Conservation (phyloP, 2,888 invertebrate genomes). For the Drosophila atroscutellata region DNA sequence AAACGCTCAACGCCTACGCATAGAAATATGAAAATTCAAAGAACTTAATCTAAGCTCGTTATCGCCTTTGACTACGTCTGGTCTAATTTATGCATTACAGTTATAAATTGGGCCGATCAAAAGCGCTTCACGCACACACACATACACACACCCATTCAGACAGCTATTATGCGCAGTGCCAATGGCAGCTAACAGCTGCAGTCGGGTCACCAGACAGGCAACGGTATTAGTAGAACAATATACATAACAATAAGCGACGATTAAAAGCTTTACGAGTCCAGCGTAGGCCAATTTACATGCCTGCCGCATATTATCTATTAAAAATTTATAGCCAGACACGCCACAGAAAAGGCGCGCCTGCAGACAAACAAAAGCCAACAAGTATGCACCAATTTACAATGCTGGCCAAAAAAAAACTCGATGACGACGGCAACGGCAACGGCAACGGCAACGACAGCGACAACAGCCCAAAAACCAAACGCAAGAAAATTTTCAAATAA, state of each 20-base stretch:
- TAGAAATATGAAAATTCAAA: slow-evolving; percentile 41
- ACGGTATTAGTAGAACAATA: slow-evolving; percentile 74
- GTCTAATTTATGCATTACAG: slow-evolving; percentile 78
- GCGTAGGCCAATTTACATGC: slow-evolving; percentile 75
- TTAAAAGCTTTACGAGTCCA: slow-evolving; percentile 74
- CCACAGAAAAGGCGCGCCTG: slow-evolving; percentile 58
- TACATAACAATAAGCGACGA: slow-evolving; percentile 81
- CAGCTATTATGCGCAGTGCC: slow-evolving; percentile 51
- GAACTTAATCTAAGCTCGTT: slow-evolving; percentile 47
- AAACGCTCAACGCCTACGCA: not conserved
- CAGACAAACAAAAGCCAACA: slow-evolving; percentile 77
- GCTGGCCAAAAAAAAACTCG: slow-evolving; percentile 37
- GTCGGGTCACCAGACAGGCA: slow-evolving; percentile 17
- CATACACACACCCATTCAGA: slow-evolving; percentile 27
- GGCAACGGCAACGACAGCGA: slow-evolving; percentile 31
- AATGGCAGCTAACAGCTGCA: slow-evolving; percentile 42
- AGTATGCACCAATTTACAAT: slow-evolving; percentile 82
- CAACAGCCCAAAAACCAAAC: slow-evolving; percentile 60
- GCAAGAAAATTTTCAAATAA: slow-evolving; percentile 80
- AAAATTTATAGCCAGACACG: slow-evolving; percentile 77
- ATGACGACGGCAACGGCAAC: slow-evolving; percentile 5
- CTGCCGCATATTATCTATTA: slow-evolving; percentile 80
- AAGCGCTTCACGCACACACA: slow-evolving; percentile 8
- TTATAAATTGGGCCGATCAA: slow-evolving; percentile 49
- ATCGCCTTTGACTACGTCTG: slow-evolving; percentile 60